Evolutionary conservation across 1,140 invertebrate species (phyloP).

Genomic region (Nilaparvata lugens): DNA sequence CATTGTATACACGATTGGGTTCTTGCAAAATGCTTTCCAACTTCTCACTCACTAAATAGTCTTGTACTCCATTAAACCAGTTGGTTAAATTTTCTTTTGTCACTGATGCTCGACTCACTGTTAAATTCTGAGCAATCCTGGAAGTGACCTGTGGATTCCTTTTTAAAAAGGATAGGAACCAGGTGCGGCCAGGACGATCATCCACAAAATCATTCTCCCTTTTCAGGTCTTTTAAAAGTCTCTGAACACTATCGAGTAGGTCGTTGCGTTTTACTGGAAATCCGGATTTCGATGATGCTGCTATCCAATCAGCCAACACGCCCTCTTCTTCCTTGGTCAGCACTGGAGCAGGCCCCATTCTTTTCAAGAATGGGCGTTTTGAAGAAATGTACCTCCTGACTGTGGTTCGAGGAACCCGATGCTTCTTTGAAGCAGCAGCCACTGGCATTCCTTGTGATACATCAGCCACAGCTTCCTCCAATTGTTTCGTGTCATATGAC

Average conservation of each 20-base stretch:
- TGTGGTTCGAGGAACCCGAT: too few species aligned
- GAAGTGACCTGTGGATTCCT: not conserved
- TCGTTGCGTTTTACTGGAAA: conserved; percentile 32
- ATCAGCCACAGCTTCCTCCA: too few species aligned
- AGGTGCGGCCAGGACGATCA: conserved; percentile 2
- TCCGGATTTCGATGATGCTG: conserved; percentile 27
- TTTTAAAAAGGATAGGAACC: not conserved
- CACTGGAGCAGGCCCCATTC: too few species aligned
- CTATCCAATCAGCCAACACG: too few species aligned
- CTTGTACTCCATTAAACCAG: conserved; percentile 29
- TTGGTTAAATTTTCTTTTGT: too few species aligned
- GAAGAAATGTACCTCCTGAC: too few species aligned
- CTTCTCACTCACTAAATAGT: conserved; percentile 25
- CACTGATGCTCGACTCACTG: conserved; percentile 22
- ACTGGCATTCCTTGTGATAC: too few species aligned
- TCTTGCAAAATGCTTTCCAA: conserved; percentile 21
- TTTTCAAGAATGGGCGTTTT: too few species aligned
- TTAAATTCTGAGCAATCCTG: conserved; percentile 25
- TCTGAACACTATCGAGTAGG: too few species aligned
- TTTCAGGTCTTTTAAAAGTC: conserved; percentile 28
- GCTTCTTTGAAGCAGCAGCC: too few species aligned
- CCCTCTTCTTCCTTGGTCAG: too few species aligned
- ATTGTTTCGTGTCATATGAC: too few species aligned
- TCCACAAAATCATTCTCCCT: conserved; percentile 29
- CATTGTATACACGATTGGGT: conserved; percentile 16